A percentile compares a stretch with the other conserved stretches of the same genome.
Evolutionary conservation across 2,113 vertebrate species (phyloP).

Genomic region (Lycocorax pyrrhopterus): DNA sequence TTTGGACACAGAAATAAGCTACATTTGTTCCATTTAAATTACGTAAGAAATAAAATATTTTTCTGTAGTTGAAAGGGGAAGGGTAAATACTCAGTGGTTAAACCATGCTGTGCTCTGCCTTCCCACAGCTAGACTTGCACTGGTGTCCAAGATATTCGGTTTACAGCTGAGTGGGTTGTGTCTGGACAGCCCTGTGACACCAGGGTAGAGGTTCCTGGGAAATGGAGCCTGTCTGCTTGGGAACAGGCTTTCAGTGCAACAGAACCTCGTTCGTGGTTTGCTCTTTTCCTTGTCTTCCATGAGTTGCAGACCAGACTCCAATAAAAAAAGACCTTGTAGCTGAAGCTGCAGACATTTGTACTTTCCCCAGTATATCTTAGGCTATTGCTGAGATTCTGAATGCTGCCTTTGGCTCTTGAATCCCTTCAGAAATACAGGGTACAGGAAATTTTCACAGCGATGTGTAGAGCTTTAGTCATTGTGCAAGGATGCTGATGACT

Average conservation of each 20-base stretch:
- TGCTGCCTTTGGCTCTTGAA: neutral
- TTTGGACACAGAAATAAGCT: neutral
- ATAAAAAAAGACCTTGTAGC: neutral
- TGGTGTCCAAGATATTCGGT: neutral
- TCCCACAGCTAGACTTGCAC: neutral
- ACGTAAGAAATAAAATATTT: slow-evolving; percentile 31
- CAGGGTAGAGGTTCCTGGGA: neutral
- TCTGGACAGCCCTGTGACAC: neutral
- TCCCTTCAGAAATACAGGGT: neutral
- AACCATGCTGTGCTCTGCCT: slow-evolving; percentile 9
- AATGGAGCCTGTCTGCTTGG: neutral
- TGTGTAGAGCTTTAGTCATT: neutral
- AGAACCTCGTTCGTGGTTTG: neutral
- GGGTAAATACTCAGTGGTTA: slow-evolving; percentile 44
- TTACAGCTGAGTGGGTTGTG: neutral
- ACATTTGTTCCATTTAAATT: slow-evolving; percentile 7
- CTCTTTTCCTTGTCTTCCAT: neutral
- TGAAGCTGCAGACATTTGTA: neutral
- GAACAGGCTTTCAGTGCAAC: neutral
- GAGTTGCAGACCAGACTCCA: neutral
- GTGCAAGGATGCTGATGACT: neutral
- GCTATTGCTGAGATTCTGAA: neutral
- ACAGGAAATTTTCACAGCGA: neutral
- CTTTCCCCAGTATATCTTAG: neutral
- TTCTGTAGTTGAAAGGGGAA: slow-evolving; percentile 27